Percentiles rank a stretch among this genome's conserved stretches.
phyloP scores from a whole-genome alignment of 2,113 vertebrate species.

The Ancistrus triradiatus region DNA sequence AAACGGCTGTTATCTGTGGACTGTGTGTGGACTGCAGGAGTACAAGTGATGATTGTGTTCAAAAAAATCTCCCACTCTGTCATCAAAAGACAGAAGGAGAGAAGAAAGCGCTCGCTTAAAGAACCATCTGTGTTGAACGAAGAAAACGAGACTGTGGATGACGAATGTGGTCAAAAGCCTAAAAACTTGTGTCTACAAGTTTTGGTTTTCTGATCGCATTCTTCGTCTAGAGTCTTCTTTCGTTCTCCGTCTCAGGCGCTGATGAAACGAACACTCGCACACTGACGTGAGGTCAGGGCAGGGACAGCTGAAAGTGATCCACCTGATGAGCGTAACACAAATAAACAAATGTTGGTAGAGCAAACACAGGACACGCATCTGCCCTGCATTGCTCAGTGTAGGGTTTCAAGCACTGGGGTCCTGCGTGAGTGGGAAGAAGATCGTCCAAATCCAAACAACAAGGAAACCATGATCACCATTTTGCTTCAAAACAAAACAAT shows the following conservation, averaged over 20 bases:
- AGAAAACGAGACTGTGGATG: not conserved
- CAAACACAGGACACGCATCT: constrained; percentile 28
- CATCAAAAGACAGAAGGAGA: not conserved
- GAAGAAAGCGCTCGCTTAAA: not conserved
- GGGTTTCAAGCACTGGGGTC: constrained; percentile 30
- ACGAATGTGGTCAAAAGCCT: not conserved
- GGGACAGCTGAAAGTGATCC: constrained; percentile 30
- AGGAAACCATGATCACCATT: not conserved
- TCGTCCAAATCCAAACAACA: not conserved
- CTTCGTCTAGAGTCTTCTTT: not conserved
- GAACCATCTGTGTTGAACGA: not conserved
- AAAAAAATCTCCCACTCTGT: not conserved
- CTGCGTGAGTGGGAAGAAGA: constrained; percentile 10
- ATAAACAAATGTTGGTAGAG: constrained; percentile 38
- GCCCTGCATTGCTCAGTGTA: constrained; percentile 33
- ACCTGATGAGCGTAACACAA: constrained; percentile 33
- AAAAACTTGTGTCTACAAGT: not conserved
- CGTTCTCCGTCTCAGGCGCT: not conserved
- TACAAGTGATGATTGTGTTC: not conserved
- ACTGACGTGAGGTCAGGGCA: constrained; percentile 29
- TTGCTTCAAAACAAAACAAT: too few relatives aligned
- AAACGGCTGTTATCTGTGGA: too few relatives aligned
- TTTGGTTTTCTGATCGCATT: too few relatives aligned
- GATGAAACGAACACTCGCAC: not conserved
- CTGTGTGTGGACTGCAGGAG: constrained; percentile 7